These are phyloP conservation scores for Cinclus cinclus DNA, from an alignment of 2,113 vertebrate species.

Conservation along the genomic window DNA sequence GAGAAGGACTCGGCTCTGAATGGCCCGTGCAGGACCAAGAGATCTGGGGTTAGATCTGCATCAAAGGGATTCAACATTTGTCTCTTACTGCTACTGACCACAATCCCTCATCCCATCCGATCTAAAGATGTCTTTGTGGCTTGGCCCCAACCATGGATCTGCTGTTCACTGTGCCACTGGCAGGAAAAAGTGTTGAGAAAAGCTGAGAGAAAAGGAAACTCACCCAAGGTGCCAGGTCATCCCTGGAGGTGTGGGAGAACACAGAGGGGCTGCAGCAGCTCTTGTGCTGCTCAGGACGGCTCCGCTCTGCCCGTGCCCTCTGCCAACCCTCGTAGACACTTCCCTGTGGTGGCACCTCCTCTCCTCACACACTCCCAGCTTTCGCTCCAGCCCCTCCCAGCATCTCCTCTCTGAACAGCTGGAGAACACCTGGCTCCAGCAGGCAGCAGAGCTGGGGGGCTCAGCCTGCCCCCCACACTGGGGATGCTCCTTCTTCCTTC, in stretches of 20 bases:
- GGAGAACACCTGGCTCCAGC: not conserved
- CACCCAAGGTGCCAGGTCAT: not conserved
- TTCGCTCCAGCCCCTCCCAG: not conserved
- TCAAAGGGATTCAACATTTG: fast-evolving
- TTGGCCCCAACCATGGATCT: fast-evolving
- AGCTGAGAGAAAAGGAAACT: not conserved
- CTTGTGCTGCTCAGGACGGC: fast-evolving
- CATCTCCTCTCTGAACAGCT: not conserved
- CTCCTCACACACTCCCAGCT: not conserved
- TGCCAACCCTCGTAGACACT: not conserved
- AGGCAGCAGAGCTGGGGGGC: not conserved
- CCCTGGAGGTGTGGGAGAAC: not conserved
- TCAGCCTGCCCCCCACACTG: fast-evolving
- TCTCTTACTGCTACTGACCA: not conserved
- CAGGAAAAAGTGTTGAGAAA: not conserved
- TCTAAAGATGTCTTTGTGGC: not conserved
- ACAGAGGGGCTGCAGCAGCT: not conserved
- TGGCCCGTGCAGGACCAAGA: fast-evolving
- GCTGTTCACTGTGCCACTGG: not conserved
- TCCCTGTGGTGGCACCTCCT: not conserved
- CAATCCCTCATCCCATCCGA: not conserved
- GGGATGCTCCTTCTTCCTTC: not conserved
- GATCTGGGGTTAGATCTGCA: not conserved
- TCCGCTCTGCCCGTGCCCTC: not conserved
- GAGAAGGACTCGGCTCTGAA: not conserved